Base-by-base conservation (phyloP, 2,888 invertebrate species). In the Trypoxylon attenuatum region DNA sequence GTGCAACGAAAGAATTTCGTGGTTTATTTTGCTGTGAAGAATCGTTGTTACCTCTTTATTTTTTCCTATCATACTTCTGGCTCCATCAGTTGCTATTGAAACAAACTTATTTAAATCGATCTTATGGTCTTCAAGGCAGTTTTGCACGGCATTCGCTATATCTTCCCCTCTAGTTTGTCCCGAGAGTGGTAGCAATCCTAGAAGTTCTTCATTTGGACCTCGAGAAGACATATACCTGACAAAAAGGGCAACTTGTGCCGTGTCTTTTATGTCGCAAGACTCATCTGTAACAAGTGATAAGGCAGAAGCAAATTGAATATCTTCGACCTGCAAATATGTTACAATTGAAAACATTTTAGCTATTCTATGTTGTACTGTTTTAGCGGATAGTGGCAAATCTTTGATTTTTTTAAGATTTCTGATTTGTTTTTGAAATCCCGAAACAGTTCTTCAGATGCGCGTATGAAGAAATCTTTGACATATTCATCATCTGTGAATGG, bases 101-200 rank as follows among this genome's bases (percentile, higher is more conserved):
- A 76, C 67, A 52, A 69, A 74, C 72, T 72, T 72, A 71, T 72
- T 60, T 41, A 72, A 23, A 42, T 59, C 53, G 54, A 77, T 76
- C 13, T 66, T 15, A 75, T 73, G 47, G 50, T 58, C 51, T 1
- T 49, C 29, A 19, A 58, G 22, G 8, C 51, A 58, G 22, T 54
- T 38, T 72, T 52, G 52, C 58, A 76, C 77, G 67, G 69, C 73
- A 75, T 80, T 80, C 58, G 77, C 76, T 41, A 80, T 77, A 77
- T 80, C 71, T 56, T 69, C 71, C 58, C 70, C 67, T 51, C 52
- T 55, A 19, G 60, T 67, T 41, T 72, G 64, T 49, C 66, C 60
- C 53, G 62, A 56, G 52, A 71, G 67, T 54, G 61, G 58, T 54
- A 71, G 56, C 60, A 66, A 68, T 64, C 67, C 64, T 56, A 67